These are phyloP conservation scores for Drosophila elegans DNA, from an alignment of 1,140 invertebrate species.

Conservation along the genomic window DNA sequence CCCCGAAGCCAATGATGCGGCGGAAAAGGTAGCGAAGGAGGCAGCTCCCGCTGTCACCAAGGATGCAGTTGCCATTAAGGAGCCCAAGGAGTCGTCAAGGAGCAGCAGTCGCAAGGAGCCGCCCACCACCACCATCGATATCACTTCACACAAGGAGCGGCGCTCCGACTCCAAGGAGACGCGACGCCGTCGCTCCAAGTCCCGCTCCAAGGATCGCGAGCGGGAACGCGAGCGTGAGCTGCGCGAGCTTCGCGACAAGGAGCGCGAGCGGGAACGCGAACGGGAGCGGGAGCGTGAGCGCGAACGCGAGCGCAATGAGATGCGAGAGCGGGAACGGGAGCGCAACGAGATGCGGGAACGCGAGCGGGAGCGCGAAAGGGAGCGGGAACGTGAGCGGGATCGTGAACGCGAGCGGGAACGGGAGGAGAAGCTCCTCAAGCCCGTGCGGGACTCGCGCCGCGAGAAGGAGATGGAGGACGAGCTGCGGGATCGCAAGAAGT, in stretches of 20 bases:
- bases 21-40: slow-evolving; percentile 52
- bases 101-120: slow-evolving; percentile 56
- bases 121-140: slow-evolving; percentile 35
- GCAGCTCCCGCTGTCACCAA: background rate
- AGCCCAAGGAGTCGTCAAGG: slow-evolving; percentile 27
- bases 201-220: slow-evolving; percentile 84
- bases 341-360: slow-evolving; percentile 84
- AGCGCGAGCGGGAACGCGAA: slow-evolving; percentile 80
- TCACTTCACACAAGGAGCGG: slow-evolving; percentile 77
- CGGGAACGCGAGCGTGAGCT: slow-evolving; percentile 84
- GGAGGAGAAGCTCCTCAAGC: slow-evolving; percentile 86
- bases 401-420: slow-evolving; percentile 83
- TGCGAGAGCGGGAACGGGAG: slow-evolving; percentile 86
- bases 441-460: slow-evolving; percentile 87
- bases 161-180: slow-evolving; percentile 51
- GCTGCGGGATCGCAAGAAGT: slow-evolving; percentile 93
- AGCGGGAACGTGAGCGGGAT: slow-evolving; percentile 84
- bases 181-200: slow-evolving; percentile 77
- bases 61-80: background rate
- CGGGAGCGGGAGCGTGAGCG: slow-evolving; percentile 85
- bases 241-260: slow-evolving; percentile 70
- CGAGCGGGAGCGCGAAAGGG: slow-evolving; percentile 84
- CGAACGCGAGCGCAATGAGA: slow-evolving; percentile 77
- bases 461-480: slow-evolving; percentile 97
- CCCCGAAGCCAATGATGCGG: slow-evolving; percentile 32